Evolutionary conservation across 2,113 vertebrate species (phyloP).

Genomic region (Saccopteryx bilineata): DNA sequence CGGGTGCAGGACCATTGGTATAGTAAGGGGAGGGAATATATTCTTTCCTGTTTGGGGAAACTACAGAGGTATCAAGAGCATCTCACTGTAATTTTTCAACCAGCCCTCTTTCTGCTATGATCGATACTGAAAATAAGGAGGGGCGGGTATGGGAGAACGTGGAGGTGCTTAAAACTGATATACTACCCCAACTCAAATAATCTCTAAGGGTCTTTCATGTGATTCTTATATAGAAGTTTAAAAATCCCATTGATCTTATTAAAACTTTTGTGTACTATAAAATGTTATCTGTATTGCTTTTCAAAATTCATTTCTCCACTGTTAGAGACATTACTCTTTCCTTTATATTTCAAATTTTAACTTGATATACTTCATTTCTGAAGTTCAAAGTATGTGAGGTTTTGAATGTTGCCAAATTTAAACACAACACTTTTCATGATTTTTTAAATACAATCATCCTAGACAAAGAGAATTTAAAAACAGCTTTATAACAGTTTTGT

Average conservation of each 20-base stretch:
- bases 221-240: neutral
- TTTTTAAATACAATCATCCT: neutral
- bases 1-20: neutral
- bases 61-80: neutral
- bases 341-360: conserved; percentile 10
- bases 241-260: neutral
- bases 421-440: neutral
- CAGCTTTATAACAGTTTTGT: neutral
- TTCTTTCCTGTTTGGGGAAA: neutral
- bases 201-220: neutral
- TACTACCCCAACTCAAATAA: neutral
- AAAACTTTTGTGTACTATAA: neutral
- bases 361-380: neutral
- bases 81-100: neutral
- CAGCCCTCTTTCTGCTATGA: neutral
- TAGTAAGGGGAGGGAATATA: neutral
- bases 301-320: neutral
- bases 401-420: neutral
- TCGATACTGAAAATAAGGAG: neutral
- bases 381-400: neutral
- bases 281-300: neutral
- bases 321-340: neutral
- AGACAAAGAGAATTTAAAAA: conserved; percentile 35
- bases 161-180: neutral
- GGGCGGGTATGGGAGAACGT: neutral